Percentiles rank a stretch among this genome's conserved stretches.
Evolutionary conservation across 2,113 vertebrate genomes (phyloP).

Genomic region (Oriolus oriolus): DNA sequence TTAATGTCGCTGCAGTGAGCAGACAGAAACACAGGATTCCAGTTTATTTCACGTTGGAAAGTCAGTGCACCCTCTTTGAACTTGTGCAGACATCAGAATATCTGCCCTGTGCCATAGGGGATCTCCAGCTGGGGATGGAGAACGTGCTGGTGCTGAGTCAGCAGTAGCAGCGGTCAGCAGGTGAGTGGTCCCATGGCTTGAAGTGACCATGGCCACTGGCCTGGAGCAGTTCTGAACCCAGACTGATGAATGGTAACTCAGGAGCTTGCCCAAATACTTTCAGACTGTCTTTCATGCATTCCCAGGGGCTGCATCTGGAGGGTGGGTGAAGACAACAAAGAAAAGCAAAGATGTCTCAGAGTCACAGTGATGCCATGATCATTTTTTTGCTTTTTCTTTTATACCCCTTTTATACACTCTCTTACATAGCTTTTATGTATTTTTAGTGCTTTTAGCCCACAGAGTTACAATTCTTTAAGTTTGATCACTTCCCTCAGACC

Average conservation of each 20-base stretch:
- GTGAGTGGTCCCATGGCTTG: neutral
- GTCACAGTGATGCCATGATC: no score
- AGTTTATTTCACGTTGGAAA: neutral
- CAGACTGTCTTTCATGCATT: rapidly evolving
- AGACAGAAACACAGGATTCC: neutral
- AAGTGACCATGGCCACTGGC: neutral
- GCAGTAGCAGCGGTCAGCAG: neutral
- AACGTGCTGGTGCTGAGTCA: neutral
- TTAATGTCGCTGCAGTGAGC: neutral
- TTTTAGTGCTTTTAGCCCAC: no score
- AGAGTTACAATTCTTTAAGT: no score
- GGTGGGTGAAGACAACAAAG: neutral
- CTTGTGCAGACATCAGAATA: neutral
- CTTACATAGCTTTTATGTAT: no score
- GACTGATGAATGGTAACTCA: neutral
- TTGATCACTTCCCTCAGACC: no score
- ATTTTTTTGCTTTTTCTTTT: no score
- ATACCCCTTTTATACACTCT: no score
- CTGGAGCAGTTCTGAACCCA: neutral
- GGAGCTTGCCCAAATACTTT: neutral
- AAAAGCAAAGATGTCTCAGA: neutral
- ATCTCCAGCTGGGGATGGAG: neutral
- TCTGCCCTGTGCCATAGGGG: neutral
- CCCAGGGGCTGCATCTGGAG: neutral
- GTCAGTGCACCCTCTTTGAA: neutral